phyloP scores from a whole-genome alignment of 2,113 vertebrate species.

The Corythornis madagascariensis region DNA sequence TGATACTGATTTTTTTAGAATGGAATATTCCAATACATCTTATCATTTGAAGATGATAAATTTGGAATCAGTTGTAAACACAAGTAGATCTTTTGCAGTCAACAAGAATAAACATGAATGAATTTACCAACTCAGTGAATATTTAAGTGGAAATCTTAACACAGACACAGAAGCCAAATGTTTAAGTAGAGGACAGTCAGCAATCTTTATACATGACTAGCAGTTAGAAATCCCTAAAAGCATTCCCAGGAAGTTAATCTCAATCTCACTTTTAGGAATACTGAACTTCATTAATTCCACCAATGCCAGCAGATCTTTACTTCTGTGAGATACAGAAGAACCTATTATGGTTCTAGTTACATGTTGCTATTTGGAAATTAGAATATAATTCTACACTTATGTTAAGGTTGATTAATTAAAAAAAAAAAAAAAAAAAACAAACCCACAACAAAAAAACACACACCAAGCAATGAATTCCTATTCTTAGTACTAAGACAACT shows the following conservation, averaged over 20 bases:
- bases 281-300: neutral
- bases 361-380: neutral
- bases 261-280: neutral
- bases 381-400: neutral
- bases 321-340: neutral
- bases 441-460: accelerated
- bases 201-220: neutral
- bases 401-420: neutral
- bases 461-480: neutral
- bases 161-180: neutral
- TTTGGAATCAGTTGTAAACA: neutral
- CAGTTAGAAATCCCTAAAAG: neutral
- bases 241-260: neutral
- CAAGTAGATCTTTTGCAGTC: neutral
- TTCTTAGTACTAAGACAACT: neutral
- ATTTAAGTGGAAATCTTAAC: neutral
- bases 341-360: neutral
- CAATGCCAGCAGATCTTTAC: neutral
- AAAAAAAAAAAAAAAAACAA: neutral
- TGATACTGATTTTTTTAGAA: neutral
- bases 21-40: accelerated
- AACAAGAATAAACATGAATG: neutral
- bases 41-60: neutral
- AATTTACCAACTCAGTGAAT: neutral
- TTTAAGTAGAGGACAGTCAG: neutral